Evolutionary conservation across 2,888 invertebrate genomes (phyloP), one percentile per base, ranked within the genome.

Genomic region (Eupithecia centaureata): DNA sequence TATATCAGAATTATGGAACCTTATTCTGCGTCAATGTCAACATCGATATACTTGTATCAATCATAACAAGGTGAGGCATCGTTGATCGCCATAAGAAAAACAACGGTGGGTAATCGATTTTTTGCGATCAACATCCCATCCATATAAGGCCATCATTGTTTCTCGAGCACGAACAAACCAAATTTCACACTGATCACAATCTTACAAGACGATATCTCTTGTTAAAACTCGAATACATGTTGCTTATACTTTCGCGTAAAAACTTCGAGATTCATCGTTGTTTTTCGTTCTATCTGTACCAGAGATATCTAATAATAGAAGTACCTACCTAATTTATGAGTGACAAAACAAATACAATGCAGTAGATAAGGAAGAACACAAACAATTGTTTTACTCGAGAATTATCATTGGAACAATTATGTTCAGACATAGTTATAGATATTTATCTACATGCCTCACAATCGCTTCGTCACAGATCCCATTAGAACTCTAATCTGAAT

Each of bases 81-180:
- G 60, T 22, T 12, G 28, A 30, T 5, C 18, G 32, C 52, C 63
- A 66, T 52, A 60, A 63, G 65, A 69, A 65, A 69, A 63, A 56
- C 56, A 32, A 66, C 18, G 47, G 57, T 32, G 51, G 35, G 57
- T 63, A 57, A 66, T 66, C 60, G 63, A 57, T 60, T 69, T 70
- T 63, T 63, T 66, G 65, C 56, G 60, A 38, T 51, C 60, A 27
- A 18, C 59, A 27, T 63, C 59, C 58, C 59, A 56, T 38, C 69
- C 66, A 61, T 70, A 63, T 61, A 66, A 30, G 63, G 52, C 27
- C 66, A 51, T 32, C 69, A 70, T 70, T 70, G 69, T 70, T 66
- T 66, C 62, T 32, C 30, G 35, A 57, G 28, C 63, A 56, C 32
- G 63, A 57, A 30, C 63, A 69, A 69, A 66, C 51, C 56, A 57